These are phyloP conservation scores for Cottoperca gobio DNA, from an alignment of 2,797 vertebrate genomes.

Conservation along the genomic window DNA sequence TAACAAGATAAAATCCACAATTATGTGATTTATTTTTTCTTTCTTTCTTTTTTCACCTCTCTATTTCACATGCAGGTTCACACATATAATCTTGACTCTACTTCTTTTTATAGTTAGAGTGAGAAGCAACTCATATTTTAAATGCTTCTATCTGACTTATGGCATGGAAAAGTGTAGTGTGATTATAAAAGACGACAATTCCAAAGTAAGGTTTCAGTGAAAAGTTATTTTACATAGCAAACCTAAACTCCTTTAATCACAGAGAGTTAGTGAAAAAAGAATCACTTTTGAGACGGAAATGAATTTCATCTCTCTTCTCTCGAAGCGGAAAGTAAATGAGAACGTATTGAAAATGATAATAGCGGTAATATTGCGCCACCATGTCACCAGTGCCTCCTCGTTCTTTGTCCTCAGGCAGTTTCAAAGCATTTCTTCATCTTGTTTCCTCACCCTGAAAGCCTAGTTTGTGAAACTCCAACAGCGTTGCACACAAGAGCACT, in stretches of 20 bases:
- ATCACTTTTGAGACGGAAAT: constrained; percentile 6
- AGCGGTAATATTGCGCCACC: constrained; percentile 60
- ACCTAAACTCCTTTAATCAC: constrained; percentile 20
- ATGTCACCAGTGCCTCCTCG: constrained; percentile 65
- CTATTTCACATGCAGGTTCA: not conserved
- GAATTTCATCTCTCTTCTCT: constrained; percentile 27
- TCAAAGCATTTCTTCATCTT: constrained; percentile 79
- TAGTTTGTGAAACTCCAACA: constrained; percentile 71
- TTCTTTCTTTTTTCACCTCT: not conserved
- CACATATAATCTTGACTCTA: not conserved
- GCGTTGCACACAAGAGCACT: constrained; percentile 64
- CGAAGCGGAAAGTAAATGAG: constrained; percentile 48
- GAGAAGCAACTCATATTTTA: not conserved
- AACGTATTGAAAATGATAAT: constrained; percentile 65
- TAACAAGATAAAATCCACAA: constrained; percentile 54
- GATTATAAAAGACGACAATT: not conserved
- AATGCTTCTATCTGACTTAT: constrained; percentile 1
- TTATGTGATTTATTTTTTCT: constrained; percentile 29
- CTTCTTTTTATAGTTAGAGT: not conserved
- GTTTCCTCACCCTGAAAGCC: constrained; percentile 72
- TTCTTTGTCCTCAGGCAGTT: constrained; percentile 73
- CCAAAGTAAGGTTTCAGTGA: not conserved
- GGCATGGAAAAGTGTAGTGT: not conserved
- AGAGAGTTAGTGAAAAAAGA: not conserved
- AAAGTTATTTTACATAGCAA: not conserved